A percentile compares a stretch with the other conserved stretches of the same genome.
These are phyloP conservation scores for Chelon labrosus DNA, from an alignment of 2,797 vertebrate species.

Conservation along the genomic window DNA sequence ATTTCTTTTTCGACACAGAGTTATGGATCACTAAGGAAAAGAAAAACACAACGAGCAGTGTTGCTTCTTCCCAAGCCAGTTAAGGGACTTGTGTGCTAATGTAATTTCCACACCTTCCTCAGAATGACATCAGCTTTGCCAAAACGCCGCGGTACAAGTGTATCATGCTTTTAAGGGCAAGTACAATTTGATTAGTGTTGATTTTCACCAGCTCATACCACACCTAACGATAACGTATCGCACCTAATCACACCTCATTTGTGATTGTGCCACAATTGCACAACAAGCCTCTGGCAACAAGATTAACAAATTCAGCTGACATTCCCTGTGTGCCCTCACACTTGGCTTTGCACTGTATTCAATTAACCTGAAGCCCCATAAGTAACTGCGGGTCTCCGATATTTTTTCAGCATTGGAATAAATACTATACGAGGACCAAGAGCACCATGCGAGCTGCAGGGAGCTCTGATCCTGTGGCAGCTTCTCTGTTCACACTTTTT, in stretches of 20 bases:
- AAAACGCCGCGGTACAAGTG: conserved; percentile 3
- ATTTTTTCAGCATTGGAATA: conserved; percentile 56
- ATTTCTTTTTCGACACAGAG: conserved; percentile 2
- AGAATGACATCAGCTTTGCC: not conserved
- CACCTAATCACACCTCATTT: conserved; percentile 37
- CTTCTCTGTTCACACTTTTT: conserved; percentile 39
- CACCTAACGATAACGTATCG: conserved; percentile 46
- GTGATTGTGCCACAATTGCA: conserved; percentile 29
- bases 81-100: not conserved
- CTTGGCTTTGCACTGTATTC: conserved; percentile 44
- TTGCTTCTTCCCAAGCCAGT: conserved; percentile 6
- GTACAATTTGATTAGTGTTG: conserved; percentile 42
- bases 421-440: conserved; percentile 51
- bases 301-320: conserved; percentile 49
- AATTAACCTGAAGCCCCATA: conserved; percentile 52
- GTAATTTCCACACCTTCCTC: conserved; percentile 1
- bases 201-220: conserved; percentile 29
- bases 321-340: conserved; percentile 29
- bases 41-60: conserved; percentile 21
- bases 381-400: conserved; percentile 52
- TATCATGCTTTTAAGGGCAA: conserved; percentile 20
- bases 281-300: conserved; percentile 46
- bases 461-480: conserved; percentile 48
- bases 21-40: conserved; percentile 31
- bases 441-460: conserved; percentile 44